Evolutionary conservation across 2,888 invertebrate genomes (phyloP).

Genomic region (Ecliptopera silaceata): DNA sequence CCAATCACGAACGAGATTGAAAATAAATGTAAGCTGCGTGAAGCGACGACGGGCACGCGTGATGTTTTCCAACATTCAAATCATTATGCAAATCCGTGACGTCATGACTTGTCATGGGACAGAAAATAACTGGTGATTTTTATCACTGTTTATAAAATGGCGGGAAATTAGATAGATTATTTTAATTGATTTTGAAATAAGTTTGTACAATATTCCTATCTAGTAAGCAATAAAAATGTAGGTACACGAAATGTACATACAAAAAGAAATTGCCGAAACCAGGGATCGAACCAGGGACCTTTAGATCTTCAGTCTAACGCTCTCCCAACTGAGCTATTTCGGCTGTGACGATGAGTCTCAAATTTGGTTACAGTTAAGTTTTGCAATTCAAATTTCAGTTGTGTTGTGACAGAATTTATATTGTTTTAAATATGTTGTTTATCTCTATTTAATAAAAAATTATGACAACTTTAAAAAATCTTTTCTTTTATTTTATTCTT

Average conservation of each 20-base stretch:
- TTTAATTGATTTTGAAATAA: too few relatives aligned
- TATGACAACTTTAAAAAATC: too few relatives aligned
- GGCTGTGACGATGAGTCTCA: background rate
- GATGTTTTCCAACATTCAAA: constrained; percentile 57
- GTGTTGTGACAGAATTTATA: too few relatives aligned
- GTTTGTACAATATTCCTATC: background rate
- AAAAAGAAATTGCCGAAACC: constrained; percentile 24
- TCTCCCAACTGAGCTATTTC: constrained; percentile 33
- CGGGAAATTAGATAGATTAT: too few relatives aligned
- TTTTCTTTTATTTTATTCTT: too few relatives aligned
- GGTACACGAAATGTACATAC: background rate
- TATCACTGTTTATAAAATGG: background rate
- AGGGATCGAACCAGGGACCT: constrained; percentile 32
- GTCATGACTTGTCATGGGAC: constrained; percentile 38
- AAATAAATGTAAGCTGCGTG: constrained; percentile 74
- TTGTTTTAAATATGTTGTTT: too few relatives aligned
- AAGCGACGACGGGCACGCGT: constrained; percentile 55
- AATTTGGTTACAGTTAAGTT: background rate
- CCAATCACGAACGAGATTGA: constrained; percentile 62
- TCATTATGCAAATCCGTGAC: constrained; percentile 51
- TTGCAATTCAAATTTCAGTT: too few relatives aligned
- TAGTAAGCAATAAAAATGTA: background rate
- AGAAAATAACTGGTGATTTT: background rate
- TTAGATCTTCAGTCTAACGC: constrained; percentile 32
- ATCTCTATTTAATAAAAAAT: too few relatives aligned